A percentile compares a stretch with the other conserved stretches of the same genome.
These are phyloP conservation scores for Emmelina monodactyla DNA, from an alignment of 2,888 invertebrate genomes.

Conservation along the genomic window DNA sequence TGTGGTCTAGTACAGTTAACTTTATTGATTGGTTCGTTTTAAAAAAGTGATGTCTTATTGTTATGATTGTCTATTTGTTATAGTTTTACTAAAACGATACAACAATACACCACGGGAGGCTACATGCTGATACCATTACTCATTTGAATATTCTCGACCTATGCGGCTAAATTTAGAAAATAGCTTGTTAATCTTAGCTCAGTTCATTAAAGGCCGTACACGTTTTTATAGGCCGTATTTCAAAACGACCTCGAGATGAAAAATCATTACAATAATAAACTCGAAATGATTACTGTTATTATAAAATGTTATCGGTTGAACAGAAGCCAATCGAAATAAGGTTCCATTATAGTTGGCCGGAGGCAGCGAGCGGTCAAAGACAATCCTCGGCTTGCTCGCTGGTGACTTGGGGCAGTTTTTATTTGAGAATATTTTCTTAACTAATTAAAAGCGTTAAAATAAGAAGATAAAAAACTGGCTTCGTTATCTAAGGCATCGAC, in stretches of 20 bases:
- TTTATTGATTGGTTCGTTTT: conserved; percentile 30
- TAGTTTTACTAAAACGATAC: not conserved
- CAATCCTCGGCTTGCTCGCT: conserved; percentile 41
- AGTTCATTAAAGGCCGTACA: conserved; percentile 1
- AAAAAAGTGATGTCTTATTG: not conserved
- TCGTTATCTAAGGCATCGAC: conserved; percentile 64
- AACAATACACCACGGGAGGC: not conserved
- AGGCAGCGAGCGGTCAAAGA: conserved; percentile 44
- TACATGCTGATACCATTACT: not conserved
- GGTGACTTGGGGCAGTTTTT: conserved; percentile 47
- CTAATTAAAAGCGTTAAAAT: conserved; percentile 66
- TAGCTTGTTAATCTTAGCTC: not conserved
- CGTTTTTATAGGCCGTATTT: conserved; percentile 3
- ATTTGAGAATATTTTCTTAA: conserved; percentile 66
- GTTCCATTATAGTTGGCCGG: conserved; percentile 41
- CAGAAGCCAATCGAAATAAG: conserved; percentile 51
- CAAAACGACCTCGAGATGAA: conserved; percentile 22
- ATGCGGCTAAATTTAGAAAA: too few relatives aligned
- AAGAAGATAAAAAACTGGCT: conserved; percentile 56
- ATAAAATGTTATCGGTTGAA: conserved; percentile 40
- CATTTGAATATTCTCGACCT: not conserved
- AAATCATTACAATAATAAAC: conserved; percentile 32
- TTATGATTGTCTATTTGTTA: not conserved
- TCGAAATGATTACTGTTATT: conserved; percentile 40
- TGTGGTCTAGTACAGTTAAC: conserved; percentile 26